Conservation (phyloP, 2,113 vertebrate genomes). For the Antechinus stuartii region DNA sequence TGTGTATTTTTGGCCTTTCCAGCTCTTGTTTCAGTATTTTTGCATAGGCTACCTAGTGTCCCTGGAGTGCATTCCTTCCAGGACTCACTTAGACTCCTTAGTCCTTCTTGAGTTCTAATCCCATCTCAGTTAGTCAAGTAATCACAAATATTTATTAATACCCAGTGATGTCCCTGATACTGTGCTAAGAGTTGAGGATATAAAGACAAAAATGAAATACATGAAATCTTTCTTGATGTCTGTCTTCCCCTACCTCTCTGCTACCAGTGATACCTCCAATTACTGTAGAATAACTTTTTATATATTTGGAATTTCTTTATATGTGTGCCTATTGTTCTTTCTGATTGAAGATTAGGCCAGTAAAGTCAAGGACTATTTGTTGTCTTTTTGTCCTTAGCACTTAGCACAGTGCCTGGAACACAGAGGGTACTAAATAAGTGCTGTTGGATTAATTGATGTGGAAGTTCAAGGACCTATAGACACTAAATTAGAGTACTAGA, state of each 20-base stretch:
- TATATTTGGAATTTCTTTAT: not conserved
- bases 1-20: constrained; percentile 81
- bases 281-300: not conserved
- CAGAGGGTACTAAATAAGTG: no score
- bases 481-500: no score
- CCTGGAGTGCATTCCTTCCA: not conserved
- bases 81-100: not conserved
- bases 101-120: not conserved
- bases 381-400: not conserved
- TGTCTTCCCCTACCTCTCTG: not conserved
- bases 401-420: no score
- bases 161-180: not conserved
- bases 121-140: not conserved
- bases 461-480: no score
- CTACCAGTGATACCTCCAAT: not conserved
- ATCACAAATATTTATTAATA: not conserved
- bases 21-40: not conserved
- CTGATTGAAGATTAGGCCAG: not conserved
- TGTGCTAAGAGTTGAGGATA: not conserved
- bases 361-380: not conserved
- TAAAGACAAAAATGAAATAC: not conserved
- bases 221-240: not conserved
- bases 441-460: no score
- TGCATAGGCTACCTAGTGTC: not conserved
- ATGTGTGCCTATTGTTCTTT: not conserved